These are phyloP conservation scores for Odontesthes bonariensis DNA, from an alignment of 2,113 vertebrate genomes.

Conservation along the genomic window DNA sequence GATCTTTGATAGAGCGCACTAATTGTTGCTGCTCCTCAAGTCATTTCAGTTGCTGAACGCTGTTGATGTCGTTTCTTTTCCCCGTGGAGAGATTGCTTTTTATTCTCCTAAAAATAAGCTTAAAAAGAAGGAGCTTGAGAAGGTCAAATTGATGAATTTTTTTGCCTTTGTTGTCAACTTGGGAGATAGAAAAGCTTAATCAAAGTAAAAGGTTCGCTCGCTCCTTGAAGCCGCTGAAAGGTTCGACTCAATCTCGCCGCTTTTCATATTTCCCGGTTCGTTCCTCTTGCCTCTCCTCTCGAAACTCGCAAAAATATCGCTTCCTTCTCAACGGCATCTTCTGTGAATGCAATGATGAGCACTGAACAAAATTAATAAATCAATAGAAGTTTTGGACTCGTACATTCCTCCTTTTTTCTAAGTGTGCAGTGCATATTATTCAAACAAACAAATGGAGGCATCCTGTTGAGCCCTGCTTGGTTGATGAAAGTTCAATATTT, in stretches of 20 bases:
- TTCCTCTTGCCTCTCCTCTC: not conserved
- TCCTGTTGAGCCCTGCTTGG: not conserved
- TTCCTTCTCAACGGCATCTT: not conserved
- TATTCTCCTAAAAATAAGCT: conserved; percentile 35
- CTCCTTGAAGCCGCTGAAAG: conserved; percentile 3
- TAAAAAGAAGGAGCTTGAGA: not conserved
- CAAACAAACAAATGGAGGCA: no score
- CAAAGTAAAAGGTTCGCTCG: conserved; percentile 8
- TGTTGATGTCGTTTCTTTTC: conserved; percentile 15
- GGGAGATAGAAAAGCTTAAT: conserved; percentile 5
- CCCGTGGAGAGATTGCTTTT: conserved; percentile 7
- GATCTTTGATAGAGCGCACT: conserved; percentile 20
- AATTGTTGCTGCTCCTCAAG: conserved; percentile 9
- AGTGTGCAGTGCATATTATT: not conserved
- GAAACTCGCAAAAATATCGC: not conserved
- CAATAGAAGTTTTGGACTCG: not conserved
- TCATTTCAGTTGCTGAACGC: conserved; percentile 12
- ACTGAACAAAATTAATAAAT: no score
- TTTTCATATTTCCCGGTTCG: not conserved
- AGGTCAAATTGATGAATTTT: conserved; percentile 16
- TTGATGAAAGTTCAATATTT: not conserved
- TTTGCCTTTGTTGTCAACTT: conserved; percentile 11
- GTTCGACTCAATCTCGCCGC: not conserved
- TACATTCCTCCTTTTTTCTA: not conserved
- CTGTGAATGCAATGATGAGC: not conserved